Evolutionary conservation across 2,797 vertebrate species (phyloP).

Genomic region (Chloroceryle inda): DNA sequence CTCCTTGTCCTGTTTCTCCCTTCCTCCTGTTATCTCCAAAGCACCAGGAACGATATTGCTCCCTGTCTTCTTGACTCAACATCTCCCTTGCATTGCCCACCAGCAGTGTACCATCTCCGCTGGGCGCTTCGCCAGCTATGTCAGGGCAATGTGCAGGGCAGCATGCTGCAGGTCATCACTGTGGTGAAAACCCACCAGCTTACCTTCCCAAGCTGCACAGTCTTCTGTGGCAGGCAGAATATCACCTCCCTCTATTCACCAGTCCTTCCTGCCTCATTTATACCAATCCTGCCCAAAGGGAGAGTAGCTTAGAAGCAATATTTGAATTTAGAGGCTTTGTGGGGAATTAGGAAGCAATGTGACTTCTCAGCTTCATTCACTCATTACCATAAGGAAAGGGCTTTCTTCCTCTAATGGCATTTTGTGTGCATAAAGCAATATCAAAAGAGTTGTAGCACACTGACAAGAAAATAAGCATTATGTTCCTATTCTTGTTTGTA

Average conservation of each 20-base stretch:
- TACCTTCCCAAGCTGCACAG: rapidly evolving
- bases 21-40: neutral
- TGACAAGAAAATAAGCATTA: neutral
- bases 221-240: neutral
- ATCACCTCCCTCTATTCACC: neutral
- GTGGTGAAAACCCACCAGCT: neutral
- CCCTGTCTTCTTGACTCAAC: neutral
- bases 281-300: neutral
- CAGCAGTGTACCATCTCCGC: rapidly evolving
- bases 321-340: slow-evolving; percentile 9
- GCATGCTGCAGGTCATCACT: neutral
- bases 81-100: rapidly evolving
- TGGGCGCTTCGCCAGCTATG: rapidly evolving
- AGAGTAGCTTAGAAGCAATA: neutral
- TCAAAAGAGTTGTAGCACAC: neutral
- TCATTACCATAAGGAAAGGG: neutral
- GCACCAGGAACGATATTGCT: rapidly evolving
- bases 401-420: neutral
- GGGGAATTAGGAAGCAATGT: neutral
- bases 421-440: neutral
- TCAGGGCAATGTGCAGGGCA: neutral
- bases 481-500: neutral
- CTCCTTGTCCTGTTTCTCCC: neutral
- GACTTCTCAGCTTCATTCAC: neutral
- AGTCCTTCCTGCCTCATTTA: neutral